Percentiles rank a stretch among this genome's conserved stretches.
Conservation (phyloP, 2,113 vertebrate species). For the Atherinomorus stipes region DNA sequence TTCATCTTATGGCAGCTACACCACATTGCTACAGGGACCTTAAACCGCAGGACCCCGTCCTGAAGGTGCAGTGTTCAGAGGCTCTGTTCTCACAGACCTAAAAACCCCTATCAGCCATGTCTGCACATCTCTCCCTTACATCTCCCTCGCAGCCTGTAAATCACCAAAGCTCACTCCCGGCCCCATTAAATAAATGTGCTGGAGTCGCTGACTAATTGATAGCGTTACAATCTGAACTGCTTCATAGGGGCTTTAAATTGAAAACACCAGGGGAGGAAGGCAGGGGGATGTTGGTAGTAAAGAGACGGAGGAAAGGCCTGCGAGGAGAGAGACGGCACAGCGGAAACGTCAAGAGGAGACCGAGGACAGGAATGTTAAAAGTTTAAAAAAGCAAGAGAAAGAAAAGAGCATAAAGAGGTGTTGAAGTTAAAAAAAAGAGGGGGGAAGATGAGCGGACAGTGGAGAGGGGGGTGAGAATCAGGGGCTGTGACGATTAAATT, state of each 20-base stretch:
- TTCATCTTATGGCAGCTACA: conserved; percentile 62
- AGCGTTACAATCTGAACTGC: conserved; percentile 73
- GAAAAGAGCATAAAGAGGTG: conserved; percentile 28
- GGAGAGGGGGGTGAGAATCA: conserved; percentile 9
- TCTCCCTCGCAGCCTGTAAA: conserved; percentile 78
- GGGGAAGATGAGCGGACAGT: not conserved
- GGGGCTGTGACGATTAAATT: too few species aligned
- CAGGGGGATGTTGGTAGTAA: conserved; percentile 52
- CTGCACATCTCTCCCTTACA: conserved; percentile 72
- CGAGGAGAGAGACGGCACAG: conserved; percentile 33
- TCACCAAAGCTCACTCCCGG: conserved; percentile 64
- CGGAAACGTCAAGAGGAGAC: conserved; percentile 22
- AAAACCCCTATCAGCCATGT: conserved; percentile 58
- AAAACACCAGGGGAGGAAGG: conserved; percentile 77
- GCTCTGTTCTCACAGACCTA: conserved; percentile 67
- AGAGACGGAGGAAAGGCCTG: conserved; percentile 28
- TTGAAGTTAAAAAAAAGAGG: conserved; percentile 27
- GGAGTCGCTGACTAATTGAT: conserved; percentile 82
- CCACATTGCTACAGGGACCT: conserved; percentile 66
- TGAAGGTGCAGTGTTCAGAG: conserved; percentile 51
- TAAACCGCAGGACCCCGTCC: conserved; percentile 63
- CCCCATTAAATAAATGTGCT: conserved; percentile 72
- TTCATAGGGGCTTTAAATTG: conserved; percentile 74
- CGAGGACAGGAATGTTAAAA: conserved; percentile 30
- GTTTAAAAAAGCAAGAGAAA: conserved; percentile 38